A percentile compares a stretch with the other conserved stretches of the same genome.
phyloP scores from a whole-genome alignment of 2,113 vertebrate genomes.

The Plecotus auritus region DNA sequence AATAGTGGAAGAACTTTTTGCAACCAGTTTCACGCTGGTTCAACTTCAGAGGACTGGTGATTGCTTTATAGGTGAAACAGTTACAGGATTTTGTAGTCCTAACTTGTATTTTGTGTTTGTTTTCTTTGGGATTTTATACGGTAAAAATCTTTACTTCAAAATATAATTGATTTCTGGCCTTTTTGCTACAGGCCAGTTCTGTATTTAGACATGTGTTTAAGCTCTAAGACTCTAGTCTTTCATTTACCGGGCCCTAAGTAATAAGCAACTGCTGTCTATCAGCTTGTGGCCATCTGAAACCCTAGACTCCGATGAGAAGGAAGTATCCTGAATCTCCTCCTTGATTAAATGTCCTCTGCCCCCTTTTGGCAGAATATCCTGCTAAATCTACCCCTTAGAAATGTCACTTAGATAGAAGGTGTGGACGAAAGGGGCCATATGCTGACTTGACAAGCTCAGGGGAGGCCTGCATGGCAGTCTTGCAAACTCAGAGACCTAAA shows the following conservation, averaged over 20 bases:
- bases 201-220: constrained; percentile 1
- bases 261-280: not conserved
- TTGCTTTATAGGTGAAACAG: not conserved
- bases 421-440: no score
- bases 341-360: not conserved
- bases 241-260: not conserved
- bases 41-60: not conserved
- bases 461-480: no score
- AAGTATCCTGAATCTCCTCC: not conserved
- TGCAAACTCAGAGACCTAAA: no score
- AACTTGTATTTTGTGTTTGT: not conserved
- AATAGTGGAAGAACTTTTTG: not conserved
- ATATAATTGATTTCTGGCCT: not conserved
- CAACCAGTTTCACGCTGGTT: not conserved
- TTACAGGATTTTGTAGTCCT: not conserved
- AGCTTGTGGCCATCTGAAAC: not conserved
- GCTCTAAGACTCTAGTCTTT: not conserved
- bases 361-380: not conserved
- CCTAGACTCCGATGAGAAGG: not conserved
- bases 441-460: no score
- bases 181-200: not conserved
- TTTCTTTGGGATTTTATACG: not conserved
- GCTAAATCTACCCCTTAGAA: not conserved
- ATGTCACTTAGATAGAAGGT: not conserved
- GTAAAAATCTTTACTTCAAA: not conserved